Base-by-base conservation (phyloP, 2,113 vertebrate genomes). In the Odobenus rosmarus region DNA sequence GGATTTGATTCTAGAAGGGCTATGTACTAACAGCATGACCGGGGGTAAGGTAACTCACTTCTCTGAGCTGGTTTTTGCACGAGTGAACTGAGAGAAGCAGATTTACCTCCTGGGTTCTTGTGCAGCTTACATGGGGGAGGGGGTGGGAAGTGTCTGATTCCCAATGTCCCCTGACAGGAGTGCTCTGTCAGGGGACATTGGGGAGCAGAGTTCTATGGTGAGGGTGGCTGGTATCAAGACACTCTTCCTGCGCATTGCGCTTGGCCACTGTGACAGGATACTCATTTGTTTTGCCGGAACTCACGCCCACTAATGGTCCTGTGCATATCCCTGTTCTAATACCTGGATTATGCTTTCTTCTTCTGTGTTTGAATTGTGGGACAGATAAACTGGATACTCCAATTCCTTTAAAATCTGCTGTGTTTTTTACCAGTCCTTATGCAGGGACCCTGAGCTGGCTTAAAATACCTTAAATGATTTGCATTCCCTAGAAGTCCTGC, bases 141-240 rank as follows among this genome's bases (percentile, higher is more conserved):
- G 3, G 2, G 0, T 13, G 13, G 39, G 14, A 21, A 15, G 7
- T 16, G 33, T 26, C 31, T 7, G 0, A 2, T 6, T 39, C 8
- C 10, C 39, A 39, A 39, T 39, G 39, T 39, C 39, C 39, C 39
- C 39, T 39, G 39, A 39, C 39, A 1, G 0, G 1, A 7, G 24
- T 13, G 9, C 15, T 18, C 11, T 46, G 7, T 49, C 7, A 67
- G 76, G 49, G 59, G 61, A 46, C 6, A 2, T 0, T 0, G 15
- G n/a, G 14, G 31, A 88, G 24, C 1, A 23, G 21, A 1, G 39
- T 9, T 84, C 49, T 31, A 12, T 2, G 9, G 31, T 1, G 4
- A 51, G 53, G 21, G 59, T 3, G 59, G 31, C 36, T 11, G 10
- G 23, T 2, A 4, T 46, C 87, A 51, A 57, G 57, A 72, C 7